Evolutionary conservation across 2,797 vertebrate species (phyloP), one percentile per base, ranked within the genome.

Genomic region (Petrocephalus schoutedeni): DNA sequence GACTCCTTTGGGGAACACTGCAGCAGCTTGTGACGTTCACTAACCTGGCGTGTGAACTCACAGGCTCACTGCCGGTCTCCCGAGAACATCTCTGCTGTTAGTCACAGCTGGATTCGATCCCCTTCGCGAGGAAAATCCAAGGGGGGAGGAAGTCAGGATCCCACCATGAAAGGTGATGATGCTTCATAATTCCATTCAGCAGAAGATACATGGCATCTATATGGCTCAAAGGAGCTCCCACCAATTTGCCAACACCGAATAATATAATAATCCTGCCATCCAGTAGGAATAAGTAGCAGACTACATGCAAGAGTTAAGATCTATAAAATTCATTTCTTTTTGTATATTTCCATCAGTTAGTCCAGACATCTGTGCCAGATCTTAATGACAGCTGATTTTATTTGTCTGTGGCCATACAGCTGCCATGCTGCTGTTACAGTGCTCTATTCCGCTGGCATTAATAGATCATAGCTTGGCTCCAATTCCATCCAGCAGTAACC

Each of bases 61-160:
- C 71, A 77, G 14, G 36, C 32, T 10, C 36, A 36, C 71, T n/a
- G 36, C 71, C 71, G 45, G 71, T 16, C 71, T 19, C 71, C 71
- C 36, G 14, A n/a, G 71, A 77, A 45, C 19, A 41, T 45, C 36
- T 77, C 32, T 77, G 36, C 71, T 16, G 71, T 77, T 77, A 77
- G 36, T 77, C 71, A 77, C 71, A 77, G 71, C 71, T 77, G 71
- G 71, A 77, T 77, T 77, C 71, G 32, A 45, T 77, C 36, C 71
- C 19, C 71, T 77, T 77, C 45, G 36, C 16, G 5, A 77, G 71
- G 16, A 77, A 74, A 41, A 74, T 74, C 28, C 41, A 41, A 45
- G 36, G 41, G 71, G 41, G 36, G 71, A 45, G 71, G 36, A 77
- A 36, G 71, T 16, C 71, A 45, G 36, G 56, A 57, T 57, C 16